Evolutionary conservation across 2,888 invertebrate genomes (phyloP).

Genomic region (Amorpha juglandis): DNA sequence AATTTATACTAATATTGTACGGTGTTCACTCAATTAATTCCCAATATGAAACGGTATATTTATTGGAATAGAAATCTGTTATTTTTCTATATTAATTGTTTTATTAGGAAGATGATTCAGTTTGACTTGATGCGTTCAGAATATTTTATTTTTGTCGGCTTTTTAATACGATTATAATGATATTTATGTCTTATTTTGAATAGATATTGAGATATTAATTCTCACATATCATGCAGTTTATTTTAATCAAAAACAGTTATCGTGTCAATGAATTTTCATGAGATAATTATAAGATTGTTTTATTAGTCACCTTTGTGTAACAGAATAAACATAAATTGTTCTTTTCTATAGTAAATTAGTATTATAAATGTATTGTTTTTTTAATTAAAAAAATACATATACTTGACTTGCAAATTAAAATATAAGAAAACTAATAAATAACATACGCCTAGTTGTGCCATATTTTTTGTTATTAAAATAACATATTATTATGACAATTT

Average conservation of each 20-base stretch:
- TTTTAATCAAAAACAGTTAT: background rate
- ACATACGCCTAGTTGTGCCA: no score
- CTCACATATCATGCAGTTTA: background rate
- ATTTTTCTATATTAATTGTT: constrained; percentile 25
- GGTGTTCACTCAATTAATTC: constrained; percentile 42
- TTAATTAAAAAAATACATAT: no score
- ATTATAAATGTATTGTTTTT: no score
- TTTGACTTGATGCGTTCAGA: constrained; percentile 2
- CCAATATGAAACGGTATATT: constrained; percentile 43
- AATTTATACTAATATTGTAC: constrained; percentile 63
- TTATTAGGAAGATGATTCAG: constrained; percentile 25
- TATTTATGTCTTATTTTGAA: background rate
- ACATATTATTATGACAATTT: no score
- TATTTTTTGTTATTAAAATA: no score
- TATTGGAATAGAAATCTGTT: constrained; percentile 31
- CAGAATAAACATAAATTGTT: background rate
- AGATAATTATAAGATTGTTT: background rate
- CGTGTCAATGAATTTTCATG: background rate
- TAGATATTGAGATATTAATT: background rate
- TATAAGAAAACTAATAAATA: no score
- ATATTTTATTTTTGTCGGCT: background rate
- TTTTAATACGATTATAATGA: background rate
- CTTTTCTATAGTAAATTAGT: no score
- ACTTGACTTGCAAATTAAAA: no score
- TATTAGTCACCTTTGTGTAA: background rate